Conservation (phyloP, 2,113 vertebrate species). For the Notothenia coriiceps region DNA sequence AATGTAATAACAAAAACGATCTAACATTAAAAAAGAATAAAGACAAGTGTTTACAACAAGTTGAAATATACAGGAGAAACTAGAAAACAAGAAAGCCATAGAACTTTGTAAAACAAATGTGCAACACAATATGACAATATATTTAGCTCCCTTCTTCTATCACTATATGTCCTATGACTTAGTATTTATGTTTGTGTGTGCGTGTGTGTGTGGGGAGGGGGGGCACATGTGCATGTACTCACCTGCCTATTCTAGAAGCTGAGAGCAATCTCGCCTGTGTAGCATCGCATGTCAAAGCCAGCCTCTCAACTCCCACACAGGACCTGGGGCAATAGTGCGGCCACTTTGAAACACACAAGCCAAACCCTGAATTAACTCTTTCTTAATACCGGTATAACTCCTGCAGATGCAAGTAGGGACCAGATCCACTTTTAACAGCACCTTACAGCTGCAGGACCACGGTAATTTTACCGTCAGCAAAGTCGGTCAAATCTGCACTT, state of each 20-base stretch:
- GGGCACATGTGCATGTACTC: constrained; percentile 63
- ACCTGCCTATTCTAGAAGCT: constrained; percentile 68
- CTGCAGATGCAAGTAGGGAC: constrained; percentile 61
- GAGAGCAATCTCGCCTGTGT: constrained; percentile 46
- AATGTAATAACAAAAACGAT: too few species aligned
- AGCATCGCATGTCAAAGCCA: constrained; percentile 60
- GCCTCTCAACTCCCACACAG: constrained; percentile 64
- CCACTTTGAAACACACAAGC: constrained; percentile 68
- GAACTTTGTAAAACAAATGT: too few species aligned
- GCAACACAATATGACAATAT: too few species aligned
- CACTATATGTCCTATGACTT: constrained; percentile 21
- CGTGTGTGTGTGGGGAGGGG: background rate
- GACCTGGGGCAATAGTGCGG: constrained; percentile 70
- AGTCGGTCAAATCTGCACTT: background rate
- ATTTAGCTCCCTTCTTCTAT: background rate
- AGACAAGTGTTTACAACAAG: too few species aligned
- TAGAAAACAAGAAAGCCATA: too few species aligned
- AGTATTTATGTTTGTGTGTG: constrained; percentile 24
- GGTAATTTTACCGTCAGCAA: background rate
- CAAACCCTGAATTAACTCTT: constrained; percentile 69
- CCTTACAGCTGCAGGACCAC: constrained; percentile 21
- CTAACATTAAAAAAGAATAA: too few species aligned
- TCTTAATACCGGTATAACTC: constrained; percentile 49
- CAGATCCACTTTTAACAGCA: constrained; percentile 49
- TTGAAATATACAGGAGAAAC: too few species aligned